phyloP scores from a whole-genome alignment of 1,140 invertebrate species.

The Drosophila busckii region DNA sequence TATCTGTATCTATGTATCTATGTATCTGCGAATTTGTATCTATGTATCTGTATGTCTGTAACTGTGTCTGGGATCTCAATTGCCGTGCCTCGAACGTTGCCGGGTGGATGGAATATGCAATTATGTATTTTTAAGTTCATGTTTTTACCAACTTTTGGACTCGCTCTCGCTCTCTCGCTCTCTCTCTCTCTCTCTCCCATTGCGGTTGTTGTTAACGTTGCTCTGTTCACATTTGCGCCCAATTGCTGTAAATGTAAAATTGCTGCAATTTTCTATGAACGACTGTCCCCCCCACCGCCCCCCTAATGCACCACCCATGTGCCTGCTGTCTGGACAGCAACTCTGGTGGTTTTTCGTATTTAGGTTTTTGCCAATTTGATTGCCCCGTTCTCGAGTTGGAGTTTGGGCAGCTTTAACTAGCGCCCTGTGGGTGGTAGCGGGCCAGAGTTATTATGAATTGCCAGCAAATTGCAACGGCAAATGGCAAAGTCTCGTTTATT shows the following conservation, averaged over 20 bases:
- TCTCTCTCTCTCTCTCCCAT: constrained; percentile 1
- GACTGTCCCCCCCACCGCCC: not conserved
- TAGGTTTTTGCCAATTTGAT: constrained; percentile 28
- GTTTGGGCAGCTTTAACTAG: constrained; percentile 37
- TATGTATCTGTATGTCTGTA: no score
- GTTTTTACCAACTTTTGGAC: constrained; percentile 61
- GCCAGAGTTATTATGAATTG: constrained; percentile 71
- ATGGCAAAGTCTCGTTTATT: constrained; percentile 30
- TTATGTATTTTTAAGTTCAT: constrained; percentile 77
- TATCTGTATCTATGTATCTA: no score
- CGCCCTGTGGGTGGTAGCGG: constrained; percentile 71
- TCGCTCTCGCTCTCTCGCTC: constrained; percentile 11
- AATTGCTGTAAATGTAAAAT: constrained; percentile 77
- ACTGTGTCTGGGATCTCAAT: constrained; percentile 16
- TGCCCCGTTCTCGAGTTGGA: constrained; percentile 14
- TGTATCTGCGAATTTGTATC: no score
- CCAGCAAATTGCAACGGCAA: constrained; percentile 59
- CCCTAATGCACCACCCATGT: not conserved
- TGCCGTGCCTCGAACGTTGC: constrained; percentile 20
- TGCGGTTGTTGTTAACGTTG: constrained; percentile 14
- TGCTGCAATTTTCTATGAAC: constrained; percentile 73
- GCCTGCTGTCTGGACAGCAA: constrained; percentile 22
- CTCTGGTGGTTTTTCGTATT: constrained; percentile 45
- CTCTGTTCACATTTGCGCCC: constrained; percentile 54
- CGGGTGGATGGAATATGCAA: constrained; percentile 67